These are phyloP conservation scores for Patiria pectinifera DNA, from an alignment of 53 echinoderm and acorn worm genomes.

Conservation along the genomic window DNA sequence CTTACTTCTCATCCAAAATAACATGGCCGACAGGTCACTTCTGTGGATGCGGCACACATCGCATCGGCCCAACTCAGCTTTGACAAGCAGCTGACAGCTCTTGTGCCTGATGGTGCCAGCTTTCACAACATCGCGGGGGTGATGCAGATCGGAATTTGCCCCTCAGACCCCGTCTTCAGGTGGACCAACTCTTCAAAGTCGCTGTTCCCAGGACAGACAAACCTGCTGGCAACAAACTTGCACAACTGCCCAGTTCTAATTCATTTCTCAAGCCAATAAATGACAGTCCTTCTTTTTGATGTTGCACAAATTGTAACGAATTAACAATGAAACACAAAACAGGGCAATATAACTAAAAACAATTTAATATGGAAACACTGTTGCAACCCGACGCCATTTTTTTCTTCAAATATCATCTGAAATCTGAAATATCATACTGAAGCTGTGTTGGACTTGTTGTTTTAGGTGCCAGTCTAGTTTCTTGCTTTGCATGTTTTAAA, in stretches of 20 bases:
- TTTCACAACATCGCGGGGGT: not conserved
- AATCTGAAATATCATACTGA: too few species aligned
- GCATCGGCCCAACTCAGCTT: not conserved
- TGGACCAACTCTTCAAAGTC: not conserved
- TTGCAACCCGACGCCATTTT: too few species aligned
- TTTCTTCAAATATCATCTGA: too few species aligned
- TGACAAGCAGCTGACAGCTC: not conserved
- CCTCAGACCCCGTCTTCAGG: not conserved
- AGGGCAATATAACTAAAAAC: too few species aligned
- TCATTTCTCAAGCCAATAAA: too few species aligned
- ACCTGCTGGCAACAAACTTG: not conserved
- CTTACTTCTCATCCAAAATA: not conserved
- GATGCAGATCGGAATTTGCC: not conserved
- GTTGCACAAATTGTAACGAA: too few species aligned
- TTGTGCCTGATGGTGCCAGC: not conserved
- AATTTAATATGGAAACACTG: too few species aligned
- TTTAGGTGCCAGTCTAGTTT: too few species aligned
- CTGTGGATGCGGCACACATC: constrained; percentile 10
- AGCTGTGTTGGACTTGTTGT: too few species aligned
- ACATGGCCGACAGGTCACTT: not conserved
- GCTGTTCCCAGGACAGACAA: not conserved
- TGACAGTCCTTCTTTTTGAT: too few species aligned
- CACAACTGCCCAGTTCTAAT: not conserved
- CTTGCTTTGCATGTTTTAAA: too few species aligned
- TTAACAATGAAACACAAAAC: too few species aligned